These are phyloP conservation scores for Erebia aethiops DNA, from an alignment of 2,888 invertebrate species.

Conservation along the genomic window DNA sequence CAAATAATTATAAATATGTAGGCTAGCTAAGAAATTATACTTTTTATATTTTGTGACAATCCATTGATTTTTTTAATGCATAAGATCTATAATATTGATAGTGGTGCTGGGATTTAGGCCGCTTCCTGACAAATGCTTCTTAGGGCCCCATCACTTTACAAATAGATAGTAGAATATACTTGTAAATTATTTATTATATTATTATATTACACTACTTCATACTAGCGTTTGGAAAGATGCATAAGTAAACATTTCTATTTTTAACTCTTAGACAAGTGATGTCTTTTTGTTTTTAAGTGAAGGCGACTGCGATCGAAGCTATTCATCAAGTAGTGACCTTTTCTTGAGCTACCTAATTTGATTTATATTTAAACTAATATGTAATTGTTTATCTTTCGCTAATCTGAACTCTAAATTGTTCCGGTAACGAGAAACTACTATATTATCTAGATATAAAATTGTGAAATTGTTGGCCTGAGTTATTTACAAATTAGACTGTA, in stretches of 20 bases:
- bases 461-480: conserved; percentile 10
- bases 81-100: not conserved
- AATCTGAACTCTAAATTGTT: not conserved
- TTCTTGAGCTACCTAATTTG: not conserved
- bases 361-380: not conserved
- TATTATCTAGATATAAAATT: conserved; percentile 1
- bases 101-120: not conserved
- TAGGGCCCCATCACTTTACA: not conserved
- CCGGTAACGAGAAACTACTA: not conserved
- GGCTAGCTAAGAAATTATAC: not conserved
- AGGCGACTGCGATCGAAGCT: not conserved
- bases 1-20: conserved; percentile 24
- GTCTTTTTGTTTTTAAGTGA: too few species aligned
- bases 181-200: too few species aligned
- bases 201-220: too few species aligned
- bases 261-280: too few species aligned
- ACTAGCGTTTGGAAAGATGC: too few species aligned
- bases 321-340: not conserved
- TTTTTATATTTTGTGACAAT: conserved; percentile 19
- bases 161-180: not conserved
- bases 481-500: not conserved
- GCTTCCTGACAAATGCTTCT: not conserved
- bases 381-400: not conserved
- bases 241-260: too few species aligned
- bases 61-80: not conserved